These are phyloP conservation scores for Polydrusus tereticollis DNA, from an alignment of 2,888 invertebrate genomes.

Conservation along the genomic window DNA sequence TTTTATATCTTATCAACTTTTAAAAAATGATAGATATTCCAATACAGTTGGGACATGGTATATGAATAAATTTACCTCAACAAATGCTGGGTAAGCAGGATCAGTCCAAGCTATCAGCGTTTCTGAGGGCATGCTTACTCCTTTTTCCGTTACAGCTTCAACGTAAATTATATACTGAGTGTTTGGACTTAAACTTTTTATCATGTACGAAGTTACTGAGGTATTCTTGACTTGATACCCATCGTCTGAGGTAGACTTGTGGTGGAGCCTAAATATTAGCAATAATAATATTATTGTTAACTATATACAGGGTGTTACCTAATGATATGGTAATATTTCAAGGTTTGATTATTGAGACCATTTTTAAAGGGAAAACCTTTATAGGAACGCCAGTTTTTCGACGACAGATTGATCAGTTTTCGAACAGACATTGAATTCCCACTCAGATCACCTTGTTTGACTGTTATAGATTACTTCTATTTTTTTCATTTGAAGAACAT, in stretches of 20 bases:
- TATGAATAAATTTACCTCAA: constrained; percentile 75
- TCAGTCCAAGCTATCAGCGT: constrained; percentile 89
- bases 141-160: constrained; percentile 76
- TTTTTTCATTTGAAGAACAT: too few species aligned
- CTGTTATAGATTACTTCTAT: too few species aligned
- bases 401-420: too few species aligned
- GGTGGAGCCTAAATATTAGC: constrained; percentile 81
- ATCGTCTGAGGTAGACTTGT: constrained; percentile 76
- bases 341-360: too few species aligned
- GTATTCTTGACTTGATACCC: constrained; percentile 75
- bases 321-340: too few species aligned
- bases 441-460: too few species aligned
- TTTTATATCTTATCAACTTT: not conserved
- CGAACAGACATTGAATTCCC: too few species aligned
- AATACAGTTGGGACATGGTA: too few species aligned
- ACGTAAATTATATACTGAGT: constrained; percentile 87
- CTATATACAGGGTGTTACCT: not conserved
- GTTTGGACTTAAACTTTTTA: constrained; percentile 82
- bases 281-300: constrained; percentile 40
- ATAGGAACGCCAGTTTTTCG: too few species aligned
- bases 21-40: not conserved
- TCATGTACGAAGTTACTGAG: constrained; percentile 77
- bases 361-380: too few species aligned
- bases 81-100: constrained; percentile 88
- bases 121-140: constrained; percentile 83